A percentile compares a stretch with the other conserved stretches of the same genome.
These are phyloP conservation scores for Cactoblastis cactorum DNA, from an alignment of 2,888 invertebrate species.

Conservation along the genomic window DNA sequence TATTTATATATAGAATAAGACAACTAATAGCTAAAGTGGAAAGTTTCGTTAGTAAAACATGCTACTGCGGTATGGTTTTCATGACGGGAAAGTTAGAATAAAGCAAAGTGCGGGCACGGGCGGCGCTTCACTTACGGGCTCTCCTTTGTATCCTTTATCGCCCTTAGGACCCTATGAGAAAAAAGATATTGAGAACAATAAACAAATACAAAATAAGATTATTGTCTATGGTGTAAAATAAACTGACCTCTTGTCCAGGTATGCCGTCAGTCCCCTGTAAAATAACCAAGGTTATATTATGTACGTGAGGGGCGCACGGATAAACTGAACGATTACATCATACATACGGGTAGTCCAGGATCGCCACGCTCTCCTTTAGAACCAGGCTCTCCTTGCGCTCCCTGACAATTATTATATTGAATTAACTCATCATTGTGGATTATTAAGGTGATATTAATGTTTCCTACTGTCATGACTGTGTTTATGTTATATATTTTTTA, in stretches of 20 bases:
- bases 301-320: neutral
- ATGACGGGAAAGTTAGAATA: constrained; percentile 25
- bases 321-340: neutral
- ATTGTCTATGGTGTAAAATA: neutral
- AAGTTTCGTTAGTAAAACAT: constrained; percentile 17
- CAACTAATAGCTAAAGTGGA: neutral
- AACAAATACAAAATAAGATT: neutral
- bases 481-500: no score
- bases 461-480: no score
- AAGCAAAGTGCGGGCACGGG: constrained; percentile 19
- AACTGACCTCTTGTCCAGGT: constrained; percentile 91
- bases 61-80: constrained; percentile 20
- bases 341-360: constrained; percentile 94
- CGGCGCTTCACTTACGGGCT: constrained; percentile 82
- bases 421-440: no score
- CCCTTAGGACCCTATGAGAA: constrained; percentile 90
- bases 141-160: constrained; percentile 92
- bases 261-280: constrained; percentile 96
- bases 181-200: constrained; percentile 20
- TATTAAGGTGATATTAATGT: no score
- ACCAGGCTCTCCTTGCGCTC: constrained; percentile 95
- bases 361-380: constrained; percentile 95
- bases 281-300: constrained; percentile 17
- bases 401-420: constrained; percentile 72
- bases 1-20: neutral